A percentile compares a stretch with the other conserved stretches of the same genome.
phyloP scores from a whole-genome alignment of 2,113 vertebrate genomes.

The Pteronura brasiliensis region DNA sequence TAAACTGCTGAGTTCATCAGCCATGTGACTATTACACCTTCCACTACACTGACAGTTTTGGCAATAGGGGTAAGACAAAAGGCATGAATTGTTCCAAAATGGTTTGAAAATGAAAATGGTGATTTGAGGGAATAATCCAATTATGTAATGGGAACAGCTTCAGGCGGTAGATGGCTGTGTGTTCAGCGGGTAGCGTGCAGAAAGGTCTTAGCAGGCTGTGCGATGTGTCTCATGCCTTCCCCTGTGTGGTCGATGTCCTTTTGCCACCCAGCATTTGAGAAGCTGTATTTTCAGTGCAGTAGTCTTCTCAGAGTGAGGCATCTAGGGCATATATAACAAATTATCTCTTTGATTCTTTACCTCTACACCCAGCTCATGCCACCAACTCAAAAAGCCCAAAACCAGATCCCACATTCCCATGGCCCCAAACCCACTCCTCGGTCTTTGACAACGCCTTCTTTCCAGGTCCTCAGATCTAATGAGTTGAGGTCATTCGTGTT shows the following conservation, averaged over 20 bases:
- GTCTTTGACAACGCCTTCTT: background rate
- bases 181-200: rapidly evolving
- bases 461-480: background rate
- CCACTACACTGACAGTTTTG: background rate
- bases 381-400: background rate
- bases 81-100: background rate
- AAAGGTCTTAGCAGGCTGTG: background rate
- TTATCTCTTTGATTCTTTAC: background rate
- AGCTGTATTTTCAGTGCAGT: background rate
- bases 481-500: background rate
- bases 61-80: background rate
- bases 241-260: background rate
- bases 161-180: background rate
- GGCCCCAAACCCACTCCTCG: background rate
- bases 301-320: background rate
- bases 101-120: slow-evolving; percentile 38
- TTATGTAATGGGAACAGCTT: background rate
- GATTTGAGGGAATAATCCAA: background rate
- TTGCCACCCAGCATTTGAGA: background rate
- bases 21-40: background rate
- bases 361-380: background rate
- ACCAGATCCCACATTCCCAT: background rate
- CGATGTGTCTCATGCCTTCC: background rate
- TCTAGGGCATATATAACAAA: background rate
- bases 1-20: slow-evolving; percentile 22